Evolutionary conservation across 2,888 invertebrate genomes (phyloP), one percentile per base, ranked within the genome.

Genomic region (Dryococelus australis): DNA sequence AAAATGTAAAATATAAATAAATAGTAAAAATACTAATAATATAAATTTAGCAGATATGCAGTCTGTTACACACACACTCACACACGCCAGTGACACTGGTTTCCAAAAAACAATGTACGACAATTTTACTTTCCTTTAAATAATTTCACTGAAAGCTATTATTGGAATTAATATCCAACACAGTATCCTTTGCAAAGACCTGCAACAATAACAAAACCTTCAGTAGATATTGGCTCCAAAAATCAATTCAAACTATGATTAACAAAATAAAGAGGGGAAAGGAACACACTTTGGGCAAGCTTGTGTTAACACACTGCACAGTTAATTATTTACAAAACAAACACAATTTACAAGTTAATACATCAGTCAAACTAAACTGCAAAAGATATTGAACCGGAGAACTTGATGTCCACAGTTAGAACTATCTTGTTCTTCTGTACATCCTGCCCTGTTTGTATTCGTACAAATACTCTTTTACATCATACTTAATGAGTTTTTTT

Each of bases 151-250:
- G 65, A 65, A 65, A 86, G 84, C 83, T 86, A 86, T 65, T 47
- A 27, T 51, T 87, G 53, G 87, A 87, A 86, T 86, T 86, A 85
- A 88, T 86, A 88, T 89, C 89, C 89, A 89, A 87, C 84, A 89
- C 87, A 87, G 87, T 88, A 51, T 88, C 89, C 88, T 88, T 88
- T 86, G 88, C 88, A 88, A 88, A 88, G 89, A 89, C 89, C 89
- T 89, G 89, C 27, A 89, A 89, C 86, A 88, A 80, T n/a, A 88
- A 88, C 84, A 43, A 84, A 88, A 86, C 28, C 43, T 35, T 85
- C n/a, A 65, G 20, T n/a, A 65, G 65, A 8, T 65, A 8, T 65
- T 65, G 65, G 65, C 65, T 65, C 27, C 51, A 27, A 47, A 51
- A 85, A 47, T 28, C 26, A 16, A 2, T 27, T 47, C 53, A 51